Percentiles rank a stretch among this genome's conserved stretches.
These are phyloP conservation scores for Anoplophora glabripennis DNA, from an alignment of 1,140 invertebrate species.

Conservation along the genomic window DNA sequence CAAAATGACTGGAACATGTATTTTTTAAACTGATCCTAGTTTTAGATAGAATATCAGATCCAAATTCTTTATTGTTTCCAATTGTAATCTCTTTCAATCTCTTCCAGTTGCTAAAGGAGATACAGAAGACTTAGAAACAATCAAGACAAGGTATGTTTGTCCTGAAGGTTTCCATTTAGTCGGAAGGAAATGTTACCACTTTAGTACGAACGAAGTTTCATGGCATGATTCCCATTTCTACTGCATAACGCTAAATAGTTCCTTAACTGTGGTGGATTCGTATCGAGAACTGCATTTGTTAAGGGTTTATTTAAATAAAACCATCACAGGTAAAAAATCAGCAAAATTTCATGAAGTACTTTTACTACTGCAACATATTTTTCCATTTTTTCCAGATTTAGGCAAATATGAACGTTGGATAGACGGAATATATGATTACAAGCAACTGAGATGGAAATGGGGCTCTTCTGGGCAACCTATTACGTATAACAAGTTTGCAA, in stretches of 20 bases:
- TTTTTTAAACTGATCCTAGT: too few species aligned
- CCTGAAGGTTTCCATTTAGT: constrained; percentile 69
- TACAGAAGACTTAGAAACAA: constrained; percentile 3
- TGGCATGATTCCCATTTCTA: constrained; percentile 72
- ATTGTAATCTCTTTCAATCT: too few species aligned
- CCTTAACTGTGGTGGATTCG: constrained; percentile 58
- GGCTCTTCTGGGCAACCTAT: constrained; percentile 57
- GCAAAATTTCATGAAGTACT: too few species aligned
- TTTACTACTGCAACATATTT: too few species aligned
- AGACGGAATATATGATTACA: constrained; percentile 70
- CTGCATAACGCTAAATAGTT: constrained; percentile 65
- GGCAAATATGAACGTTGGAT: constrained; percentile 69
- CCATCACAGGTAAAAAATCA: too few species aligned
- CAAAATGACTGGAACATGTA: too few species aligned
- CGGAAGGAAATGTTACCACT: constrained; percentile 72
- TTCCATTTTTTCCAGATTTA: constrained; percentile 43
- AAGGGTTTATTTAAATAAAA: background rate
- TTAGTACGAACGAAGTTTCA: constrained; percentile 64
- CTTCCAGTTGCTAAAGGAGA: constrained; percentile 8
- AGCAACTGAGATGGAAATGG: constrained; percentile 66
- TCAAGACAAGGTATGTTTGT: constrained; percentile 47
- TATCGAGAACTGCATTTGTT: constrained; percentile 51
- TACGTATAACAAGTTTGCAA: constrained; percentile 30
- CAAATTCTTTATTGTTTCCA: too few species aligned
- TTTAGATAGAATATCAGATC: too few species aligned